Percentiles rank a stretch among this genome's conserved stretches.
Conservation (phyloP, 2,797 vertebrate genomes). For the Falco columbarius region DNA sequence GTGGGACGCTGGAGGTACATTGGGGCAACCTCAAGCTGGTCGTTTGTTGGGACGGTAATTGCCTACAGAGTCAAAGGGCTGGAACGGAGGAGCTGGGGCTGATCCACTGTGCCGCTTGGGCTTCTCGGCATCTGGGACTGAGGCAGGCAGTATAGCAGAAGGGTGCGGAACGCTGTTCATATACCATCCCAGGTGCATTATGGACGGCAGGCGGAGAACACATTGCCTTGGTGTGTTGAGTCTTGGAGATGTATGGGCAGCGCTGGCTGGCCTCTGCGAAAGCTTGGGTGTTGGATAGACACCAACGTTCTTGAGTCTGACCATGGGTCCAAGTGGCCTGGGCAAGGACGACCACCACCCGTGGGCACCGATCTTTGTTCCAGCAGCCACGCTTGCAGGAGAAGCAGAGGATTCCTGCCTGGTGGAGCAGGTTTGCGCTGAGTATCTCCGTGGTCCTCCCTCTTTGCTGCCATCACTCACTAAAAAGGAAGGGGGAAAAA, state of each 20-base stretch:
- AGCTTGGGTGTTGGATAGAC: background rate
- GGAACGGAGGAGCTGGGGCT: accelerated
- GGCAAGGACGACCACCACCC: accelerated
- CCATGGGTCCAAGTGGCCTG: accelerated
- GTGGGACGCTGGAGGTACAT: accelerated
- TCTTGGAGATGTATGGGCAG: background rate
- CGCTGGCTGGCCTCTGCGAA: accelerated
- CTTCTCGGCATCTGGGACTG: background rate
- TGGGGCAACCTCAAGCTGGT: background rate
- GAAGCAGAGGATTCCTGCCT: background rate
- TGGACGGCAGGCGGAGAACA: background rate
- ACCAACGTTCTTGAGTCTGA: accelerated
- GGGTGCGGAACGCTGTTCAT: accelerated
- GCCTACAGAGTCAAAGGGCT: background rate
- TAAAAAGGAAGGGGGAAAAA: background rate
- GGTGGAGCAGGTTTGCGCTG: accelerated
- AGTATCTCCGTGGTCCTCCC: background rate
- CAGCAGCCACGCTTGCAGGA: background rate
- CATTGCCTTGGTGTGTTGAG: background rate
- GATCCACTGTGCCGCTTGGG: background rate
- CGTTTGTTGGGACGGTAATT: accelerated
- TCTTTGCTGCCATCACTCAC: background rate
- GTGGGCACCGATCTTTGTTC: accelerated
- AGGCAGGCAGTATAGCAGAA: background rate
- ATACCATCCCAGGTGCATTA: background rate